Base-by-base conservation (phyloP, 2,888 invertebrate species). In the Odontocolon sp. region DNA sequence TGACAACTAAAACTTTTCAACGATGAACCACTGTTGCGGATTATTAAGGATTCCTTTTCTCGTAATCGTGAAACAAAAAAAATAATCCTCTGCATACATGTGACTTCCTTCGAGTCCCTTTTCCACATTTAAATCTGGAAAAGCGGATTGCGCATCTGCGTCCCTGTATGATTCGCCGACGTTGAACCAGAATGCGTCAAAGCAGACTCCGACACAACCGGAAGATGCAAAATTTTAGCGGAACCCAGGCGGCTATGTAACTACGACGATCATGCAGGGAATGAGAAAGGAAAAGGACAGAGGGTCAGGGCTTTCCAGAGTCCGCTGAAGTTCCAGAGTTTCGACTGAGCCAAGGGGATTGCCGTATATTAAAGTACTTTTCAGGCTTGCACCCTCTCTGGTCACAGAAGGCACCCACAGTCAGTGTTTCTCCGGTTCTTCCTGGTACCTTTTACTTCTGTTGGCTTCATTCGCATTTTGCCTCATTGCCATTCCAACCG, bases 341-440 rank as follows among this genome's bases (percentile, higher is more conserved):
- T 81, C 84, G 80, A 59, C 61, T 61, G 73, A 86, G 83, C 83
- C 85, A 86, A 87, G 85, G 87, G 87, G 87, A 87, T 87, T 87
- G 85, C 84, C 83, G 85, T 86, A 85, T 87, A 88, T 87, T 87
- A 86, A 86, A 88, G 87, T 87, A 88, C 88, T 87, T 88, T 88
- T 87, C 84, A 82, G 57, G 82, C 81, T 82, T 79, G 81, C 80
- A 78, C 80, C 72, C 79, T 77, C 80, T 78, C 80, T 77, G 56
- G 77, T 81, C 78, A 70, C 64, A 56, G 18, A 56, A 42, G n/a
- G n/a, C n/a, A n/a, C n/a, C n/a, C n/a, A n/a, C n/a, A n/a, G n/a
- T n/a, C n/a, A n/a, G n/a, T n/a, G n/a, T n/a, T n/a, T n/a, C n/a
- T n/a, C n/a, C n/a, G n/a, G n/a, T n/a, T n/a, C n/a, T n/a, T n/a